phyloP scores from a whole-genome alignment of 2,797 vertebrate genomes.

The Caiman crocodilus region DNA sequence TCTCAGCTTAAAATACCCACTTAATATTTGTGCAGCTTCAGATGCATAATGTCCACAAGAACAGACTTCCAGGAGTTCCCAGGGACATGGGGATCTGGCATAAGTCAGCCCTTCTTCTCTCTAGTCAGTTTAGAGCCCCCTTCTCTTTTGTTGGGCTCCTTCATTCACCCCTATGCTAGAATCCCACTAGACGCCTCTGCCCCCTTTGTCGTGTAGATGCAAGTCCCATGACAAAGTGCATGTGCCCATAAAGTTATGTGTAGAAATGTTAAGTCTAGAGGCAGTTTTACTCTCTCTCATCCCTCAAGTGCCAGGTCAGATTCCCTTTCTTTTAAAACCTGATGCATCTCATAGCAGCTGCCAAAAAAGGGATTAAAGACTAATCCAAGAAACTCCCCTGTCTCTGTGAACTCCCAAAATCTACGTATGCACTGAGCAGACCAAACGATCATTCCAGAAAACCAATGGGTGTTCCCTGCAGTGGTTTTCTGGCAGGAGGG shows the following conservation, averaged over 20 bases:
- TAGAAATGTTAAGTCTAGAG: not conserved
- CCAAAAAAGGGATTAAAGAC: slow-evolving; percentile 5
- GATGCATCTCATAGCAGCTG: not conserved
- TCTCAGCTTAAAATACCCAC: not conserved
- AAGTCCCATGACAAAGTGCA: not conserved
- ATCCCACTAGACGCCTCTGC: not conserved
- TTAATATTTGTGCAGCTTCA: not conserved
- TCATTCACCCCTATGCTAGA: not conserved
- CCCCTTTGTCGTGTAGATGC: not conserved
- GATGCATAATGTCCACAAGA: not conserved
- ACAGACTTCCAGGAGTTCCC: not conserved
- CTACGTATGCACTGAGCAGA: not conserved
- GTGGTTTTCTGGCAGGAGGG: not conserved
- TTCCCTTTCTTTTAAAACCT: not conserved
- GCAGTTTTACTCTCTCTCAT: not conserved
- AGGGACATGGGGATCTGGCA: not conserved
- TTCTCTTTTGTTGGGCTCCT: not conserved
- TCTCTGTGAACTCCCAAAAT: slow-evolving; percentile 15
- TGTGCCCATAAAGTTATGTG: not conserved
- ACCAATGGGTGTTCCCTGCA: not conserved
- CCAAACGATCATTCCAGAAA: not conserved
- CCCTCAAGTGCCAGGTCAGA: slow-evolving; percentile 8
- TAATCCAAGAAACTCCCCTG: not conserved
- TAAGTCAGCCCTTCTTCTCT: not conserved
- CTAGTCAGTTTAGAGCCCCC: not conserved